These are phyloP conservation scores for Temnothorax unifasciatus DNA, from an alignment of 2,888 invertebrate genomes.

Conservation along the genomic window DNA sequence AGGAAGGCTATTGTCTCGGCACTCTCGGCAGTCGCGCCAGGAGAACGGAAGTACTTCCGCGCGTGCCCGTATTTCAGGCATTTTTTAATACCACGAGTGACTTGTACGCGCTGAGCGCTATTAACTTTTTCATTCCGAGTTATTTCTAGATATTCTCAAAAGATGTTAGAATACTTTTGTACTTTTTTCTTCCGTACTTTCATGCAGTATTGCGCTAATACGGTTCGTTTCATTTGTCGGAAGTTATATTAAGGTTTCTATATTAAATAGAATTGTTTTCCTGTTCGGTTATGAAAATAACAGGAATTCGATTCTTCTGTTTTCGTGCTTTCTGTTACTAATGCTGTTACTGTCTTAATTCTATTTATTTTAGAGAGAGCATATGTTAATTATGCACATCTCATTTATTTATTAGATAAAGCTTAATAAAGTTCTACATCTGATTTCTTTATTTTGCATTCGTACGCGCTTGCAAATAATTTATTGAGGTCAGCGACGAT, in stretches of 20 bases:
- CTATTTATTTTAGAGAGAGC: too few relatives aligned
- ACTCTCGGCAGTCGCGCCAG: slow-evolving; percentile 35
- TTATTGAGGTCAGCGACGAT: neutral
- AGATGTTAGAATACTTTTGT: neutral
- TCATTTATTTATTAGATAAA: neutral
- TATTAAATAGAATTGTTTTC: neutral
- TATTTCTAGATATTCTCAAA: slow-evolving; percentile 14
- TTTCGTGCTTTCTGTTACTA: neutral
- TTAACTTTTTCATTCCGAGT: slow-evolving; percentile 30
- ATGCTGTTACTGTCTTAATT: neutral
- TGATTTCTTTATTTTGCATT: neutral
- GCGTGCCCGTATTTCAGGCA: slow-evolving; percentile 37
- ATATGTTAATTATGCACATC: neutral
- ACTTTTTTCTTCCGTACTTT: neutral
- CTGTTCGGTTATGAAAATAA: neutral
- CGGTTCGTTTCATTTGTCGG: neutral
- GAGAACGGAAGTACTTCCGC: slow-evolving; percentile 49
- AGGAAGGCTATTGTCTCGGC: slow-evolving; percentile 51
- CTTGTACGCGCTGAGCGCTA: slow-evolving; percentile 28
- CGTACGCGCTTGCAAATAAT: neutral
- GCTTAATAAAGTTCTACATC: neutral
- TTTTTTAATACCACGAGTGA: slow-evolving; percentile 54
- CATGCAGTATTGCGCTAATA: neutral
- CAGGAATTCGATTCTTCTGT: neutral
- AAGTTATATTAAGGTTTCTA: neutral